A percentile compares a stretch with the other conserved stretches of the same genome.
These are phyloP conservation scores for Iselma pallidipennis DNA, from an alignment of 2,888 invertebrate genomes.

Conservation along the genomic window DNA sequence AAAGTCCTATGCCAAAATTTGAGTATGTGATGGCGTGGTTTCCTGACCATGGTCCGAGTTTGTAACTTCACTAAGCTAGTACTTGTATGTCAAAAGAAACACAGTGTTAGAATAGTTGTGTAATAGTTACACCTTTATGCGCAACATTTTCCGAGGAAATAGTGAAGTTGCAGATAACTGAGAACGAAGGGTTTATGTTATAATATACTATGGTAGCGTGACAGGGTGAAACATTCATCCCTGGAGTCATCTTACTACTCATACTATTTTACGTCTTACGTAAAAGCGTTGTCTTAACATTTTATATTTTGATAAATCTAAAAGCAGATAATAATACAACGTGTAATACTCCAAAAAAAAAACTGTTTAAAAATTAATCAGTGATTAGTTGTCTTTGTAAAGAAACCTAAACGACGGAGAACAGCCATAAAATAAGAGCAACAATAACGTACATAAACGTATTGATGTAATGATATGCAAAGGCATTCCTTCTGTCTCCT, in stretches of 20 bases:
- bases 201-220: constrained; percentile 21
- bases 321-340: constrained; percentile 7
- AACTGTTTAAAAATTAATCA: neutral
- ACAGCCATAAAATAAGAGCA: too few relatives aligned
- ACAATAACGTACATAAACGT: constrained; percentile 21
- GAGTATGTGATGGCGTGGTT: neutral
- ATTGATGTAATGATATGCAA: constrained; percentile 14
- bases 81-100: constrained; percentile 2
- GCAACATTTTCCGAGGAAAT: constrained; percentile 10
- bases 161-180: constrained; percentile 21
- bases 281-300: constrained; percentile 25
- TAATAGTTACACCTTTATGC: constrained; percentile 10
- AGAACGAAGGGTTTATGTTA: constrained; percentile 23
- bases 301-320: constrained; percentile 27
- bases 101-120: constrained; percentile 4
- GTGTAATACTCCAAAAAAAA: neutral
- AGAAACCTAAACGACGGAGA: too few relatives aligned
- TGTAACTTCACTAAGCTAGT: neutral
- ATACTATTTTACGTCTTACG: constrained; percentile 23
- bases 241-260: constrained; percentile 26
- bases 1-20: neutral
- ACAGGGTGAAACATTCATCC: constrained; percentile 26
- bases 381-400: neutral
- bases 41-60: constrained; percentile 4
- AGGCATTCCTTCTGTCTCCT: constrained; percentile 21